Evolutionary conservation across 2,113 vertebrate genomes (phyloP), one percentile per base, ranked within the genome.

Genomic region (Pelecanus crispus): DNA sequence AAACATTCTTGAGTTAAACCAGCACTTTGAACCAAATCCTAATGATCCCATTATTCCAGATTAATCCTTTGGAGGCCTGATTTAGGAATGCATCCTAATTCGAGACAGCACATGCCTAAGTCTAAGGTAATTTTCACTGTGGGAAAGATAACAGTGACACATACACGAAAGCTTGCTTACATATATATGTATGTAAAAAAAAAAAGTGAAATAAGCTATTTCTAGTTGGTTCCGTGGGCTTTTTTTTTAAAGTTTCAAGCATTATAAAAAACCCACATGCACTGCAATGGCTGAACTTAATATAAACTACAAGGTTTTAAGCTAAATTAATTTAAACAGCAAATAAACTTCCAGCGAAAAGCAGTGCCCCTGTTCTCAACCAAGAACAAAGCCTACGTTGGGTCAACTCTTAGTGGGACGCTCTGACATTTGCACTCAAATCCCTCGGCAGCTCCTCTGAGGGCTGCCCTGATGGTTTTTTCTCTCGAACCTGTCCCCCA

Each of bases 141-240:
- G 97, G 90, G 72, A 88, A 94, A 92, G 94, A 88, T 93, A 92
- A 96, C 93, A 97, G 95, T 94, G 93, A 92, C 81, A 91, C 78
- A 50, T 88, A 92, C 50, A 67, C 2, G 0, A 88, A 92, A 83
- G 56, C 70, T 88, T 92, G 40, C 78, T 59, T 82, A 93, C 40
- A 70, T 83, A 77, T 68, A 90, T 61, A 95, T n/a, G 40, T 73
- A 73, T 52, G 74, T 67, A 58, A 28, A 77, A 80, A 84, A 89
- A 81, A 71, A 29, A 74, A 87, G 40, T 90, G 79, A 82, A 92
- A 94, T 56, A 80, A 74, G 52, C 80, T 93, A 81, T 83, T 95
- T 86, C 75, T 88, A 75, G 79, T 59, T 81, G 16, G 26, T 95
- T 93, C 50, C 0, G 1, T 45, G 66, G 78, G n/a, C 29, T 82